Conservation (phyloP, 2,888 invertebrate genomes). For the Trichogramma dendrolimi region DNA sequence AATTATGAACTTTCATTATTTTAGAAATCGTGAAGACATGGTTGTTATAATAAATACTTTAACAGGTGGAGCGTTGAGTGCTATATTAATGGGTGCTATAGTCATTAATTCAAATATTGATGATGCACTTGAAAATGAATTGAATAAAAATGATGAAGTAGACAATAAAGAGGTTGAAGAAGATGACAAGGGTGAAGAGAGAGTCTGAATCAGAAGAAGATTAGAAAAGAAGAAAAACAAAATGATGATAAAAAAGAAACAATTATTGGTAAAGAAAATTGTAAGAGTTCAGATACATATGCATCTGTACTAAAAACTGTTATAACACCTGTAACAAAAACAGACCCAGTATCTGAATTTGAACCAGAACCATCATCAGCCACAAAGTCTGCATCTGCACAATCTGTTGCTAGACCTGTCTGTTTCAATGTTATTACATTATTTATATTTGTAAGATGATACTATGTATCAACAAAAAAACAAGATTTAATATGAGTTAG, state of each 20-base stretch:
- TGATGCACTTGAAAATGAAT: slow-evolving; percentile 31
- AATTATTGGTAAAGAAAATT: slow-evolving; percentile 20
- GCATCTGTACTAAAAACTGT: too few relatives aligned
- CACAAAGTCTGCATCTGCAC: too few relatives aligned
- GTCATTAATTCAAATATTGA: slow-evolving; percentile 46
- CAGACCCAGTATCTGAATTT: too few relatives aligned
- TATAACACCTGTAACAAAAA: too few relatives aligned
- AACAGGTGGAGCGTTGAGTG: slow-evolving; percentile 66
- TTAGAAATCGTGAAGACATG: slow-evolving; percentile 75
- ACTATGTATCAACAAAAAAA: too few relatives aligned
- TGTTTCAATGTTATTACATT: too few relatives aligned
- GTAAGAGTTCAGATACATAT: too few relatives aligned
- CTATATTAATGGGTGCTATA: slow-evolving; percentile 61
- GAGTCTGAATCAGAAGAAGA: slow-evolving; percentile 37
- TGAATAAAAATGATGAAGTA: slow-evolving; percentile 37
- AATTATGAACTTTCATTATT: slow-evolving; percentile 12
- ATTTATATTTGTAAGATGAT: too few relatives aligned
- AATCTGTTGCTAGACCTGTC: too few relatives aligned
- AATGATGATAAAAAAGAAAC: slow-evolving; percentile 33
- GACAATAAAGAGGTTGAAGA: slow-evolving; percentile 34
- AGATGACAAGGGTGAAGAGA: slow-evolving; percentile 33
- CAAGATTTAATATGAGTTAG: too few relatives aligned
- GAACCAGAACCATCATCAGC: too few relatives aligned
- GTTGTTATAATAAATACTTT: slow-evolving; percentile 73
- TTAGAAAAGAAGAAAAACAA: slow-evolving; percentile 37